Base-by-base conservation (phyloP, 2,888 invertebrate genomes). In the Mystacides longicornis region DNA sequence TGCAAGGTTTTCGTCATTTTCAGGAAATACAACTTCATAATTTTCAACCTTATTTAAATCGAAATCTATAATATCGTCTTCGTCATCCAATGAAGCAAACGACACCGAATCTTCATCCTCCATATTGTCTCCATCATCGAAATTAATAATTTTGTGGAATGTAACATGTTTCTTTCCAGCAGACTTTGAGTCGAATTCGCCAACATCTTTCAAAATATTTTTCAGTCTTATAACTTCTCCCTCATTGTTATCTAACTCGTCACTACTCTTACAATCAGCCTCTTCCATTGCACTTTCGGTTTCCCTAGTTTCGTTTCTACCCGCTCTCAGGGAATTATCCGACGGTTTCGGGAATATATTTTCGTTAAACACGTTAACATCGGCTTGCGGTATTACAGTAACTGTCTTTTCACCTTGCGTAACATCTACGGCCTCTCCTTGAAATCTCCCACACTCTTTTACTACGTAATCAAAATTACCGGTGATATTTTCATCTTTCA, bases 131-230 rank as follows among this genome's bases (percentile, higher is more conserved):
- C 77, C 77, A 62, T 77, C 77, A 58, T 77, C 77, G 62, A 77
- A 77, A 51, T 76, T 64, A n/a, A 77, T 75, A 51, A 75, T 75
- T 56, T 75, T 77, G 62, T 72, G 69, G 58, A 77, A 77, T 2
- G 75, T 77, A 1, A 77, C 76, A 19, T 68, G 67, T 60, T 77
- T 77, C 57, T 75, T 76, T 0, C 72, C 74, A 53, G 68, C 43
- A 42, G 23, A 33, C 43, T 53, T 56, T 16, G 50, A 55, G 18
- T 50, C 55, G n/a, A 43, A 27, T 20, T 45, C 51, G 31, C 14
- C 46, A 31, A 48, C 48, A 23, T 49, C 58, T 55, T 58, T 58
- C 2, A 61, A 42, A 22, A 58, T 57, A 45, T 57, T 52, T 20
- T 59, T 57, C 54, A 59, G 51, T 23, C 52, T 52, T 50, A 22